phyloP scores from a whole-genome alignment of 1,140 invertebrate species.

The Nixonia krombeini region DNA sequence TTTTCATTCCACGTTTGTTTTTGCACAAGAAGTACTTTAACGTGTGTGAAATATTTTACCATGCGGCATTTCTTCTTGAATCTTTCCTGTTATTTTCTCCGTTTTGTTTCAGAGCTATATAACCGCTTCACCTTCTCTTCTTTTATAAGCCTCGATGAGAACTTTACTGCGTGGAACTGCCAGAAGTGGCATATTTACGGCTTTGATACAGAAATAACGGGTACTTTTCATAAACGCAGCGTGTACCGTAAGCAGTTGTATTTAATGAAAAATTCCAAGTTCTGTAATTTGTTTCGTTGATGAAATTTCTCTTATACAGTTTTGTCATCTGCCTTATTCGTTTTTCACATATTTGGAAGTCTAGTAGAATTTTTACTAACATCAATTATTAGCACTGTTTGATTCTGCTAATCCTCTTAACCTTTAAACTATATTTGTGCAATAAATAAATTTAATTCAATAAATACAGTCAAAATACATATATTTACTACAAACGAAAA shows the following conservation, averaged over 20 bases:
- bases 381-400: too few species aligned
- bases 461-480: too few species aligned
- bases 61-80: constrained; percentile 37
- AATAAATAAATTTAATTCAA: too few species aligned
- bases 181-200: constrained; percentile 44
- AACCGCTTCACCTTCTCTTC: constrained; percentile 31
- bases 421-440: too few species aligned
- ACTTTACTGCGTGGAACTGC: constrained; percentile 33
- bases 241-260: not conserved
- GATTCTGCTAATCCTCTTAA: too few species aligned
- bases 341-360: not conserved
- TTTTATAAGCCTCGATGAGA: constrained; percentile 39
- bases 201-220: constrained; percentile 47
- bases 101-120: not conserved
- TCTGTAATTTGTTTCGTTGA: not conserved
- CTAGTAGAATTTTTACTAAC: too few species aligned
- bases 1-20: constrained; percentile 29
- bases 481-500: too few species aligned
- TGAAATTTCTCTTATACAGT: not conserved
- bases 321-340: not conserved
- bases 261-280: constrained; percentile 34
- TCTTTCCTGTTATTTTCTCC: constrained; percentile 31
- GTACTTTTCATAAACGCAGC: constrained; percentile 38
- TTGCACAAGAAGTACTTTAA: constrained; percentile 19
- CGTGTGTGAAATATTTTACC: constrained; percentile 13